phyloP scores from a whole-genome alignment of 2,888 invertebrate species.

The Ashinkailepas kermadecensis region DNA sequence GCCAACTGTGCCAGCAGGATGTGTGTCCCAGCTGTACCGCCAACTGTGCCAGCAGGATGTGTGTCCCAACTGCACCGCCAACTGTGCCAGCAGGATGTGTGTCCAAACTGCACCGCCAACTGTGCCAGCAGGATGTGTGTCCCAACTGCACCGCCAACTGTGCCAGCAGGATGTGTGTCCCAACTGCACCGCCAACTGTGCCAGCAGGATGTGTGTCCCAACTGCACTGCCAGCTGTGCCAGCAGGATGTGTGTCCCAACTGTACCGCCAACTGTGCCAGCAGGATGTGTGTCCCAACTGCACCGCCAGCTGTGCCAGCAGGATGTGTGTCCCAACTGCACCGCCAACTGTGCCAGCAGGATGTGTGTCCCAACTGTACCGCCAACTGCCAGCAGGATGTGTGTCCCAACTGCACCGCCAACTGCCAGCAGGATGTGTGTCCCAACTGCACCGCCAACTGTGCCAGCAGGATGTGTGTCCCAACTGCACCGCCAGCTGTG shows the following conservation, averaged over 20 bases:
- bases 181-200: too few species aligned
- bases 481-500: conserved; percentile 26
- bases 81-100: conserved; percentile 27
- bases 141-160: too few species aligned
- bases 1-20: conserved; percentile 18
- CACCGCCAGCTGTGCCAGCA: conserved; percentile 25
- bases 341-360: conserved; percentile 26
- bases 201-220: too few species aligned
- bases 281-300: conserved; percentile 29
- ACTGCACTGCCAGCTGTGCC: neutral
- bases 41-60: conserved; percentile 26
- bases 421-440: conserved; percentile 22
- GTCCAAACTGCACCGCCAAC: too few species aligned
- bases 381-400: too few species aligned
- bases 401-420: too few species aligned
- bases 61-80: conserved; percentile 25
- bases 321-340: conserved; percentile 24
- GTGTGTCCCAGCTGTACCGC: conserved; percentile 21
- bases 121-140: too few species aligned
- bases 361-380: too few species aligned
- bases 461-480: conserved; percentile 26
- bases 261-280: conserved; percentile 25
- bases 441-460: conserved; percentile 24
- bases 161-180: too few species aligned
- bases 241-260: conserved; percentile 24